Percentiles rank a stretch among this genome's conserved stretches.
These are phyloP conservation scores for Drosophila baimaii DNA, from an alignment of 1,140 invertebrate genomes.

Conservation along the genomic window DNA sequence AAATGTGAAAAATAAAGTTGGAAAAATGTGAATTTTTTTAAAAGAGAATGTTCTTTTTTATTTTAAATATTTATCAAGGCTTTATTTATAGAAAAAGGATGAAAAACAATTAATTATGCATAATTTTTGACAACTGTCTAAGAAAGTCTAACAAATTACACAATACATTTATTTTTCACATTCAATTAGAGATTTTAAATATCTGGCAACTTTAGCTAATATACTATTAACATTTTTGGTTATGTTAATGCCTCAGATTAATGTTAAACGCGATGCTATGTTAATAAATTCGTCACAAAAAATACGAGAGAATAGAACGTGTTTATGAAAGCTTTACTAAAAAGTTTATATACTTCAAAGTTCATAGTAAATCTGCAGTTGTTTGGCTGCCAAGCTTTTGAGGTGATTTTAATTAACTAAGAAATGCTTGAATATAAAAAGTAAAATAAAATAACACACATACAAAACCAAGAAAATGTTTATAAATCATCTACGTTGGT, in stretches of 20 bases:
- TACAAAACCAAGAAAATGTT: not conserved
- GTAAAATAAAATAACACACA: not conserved
- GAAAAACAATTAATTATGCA: no score
- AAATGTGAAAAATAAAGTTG: not conserved
- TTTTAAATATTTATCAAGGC: no score
- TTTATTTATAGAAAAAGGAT: not conserved
- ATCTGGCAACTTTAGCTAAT: not conserved
- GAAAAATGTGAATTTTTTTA: not conserved
- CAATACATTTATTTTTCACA: no score
- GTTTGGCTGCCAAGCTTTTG: not conserved
- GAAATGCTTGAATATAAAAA: not conserved
- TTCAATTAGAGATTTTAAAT: not conserved
- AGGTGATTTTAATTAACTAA: not conserved
- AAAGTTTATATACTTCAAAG: not conserved
- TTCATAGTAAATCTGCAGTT: not conserved
- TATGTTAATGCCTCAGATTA: not conserved
- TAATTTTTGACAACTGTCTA: no score
- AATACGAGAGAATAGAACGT: not conserved
- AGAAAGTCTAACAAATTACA: no score
- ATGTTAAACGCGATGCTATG: not conserved
- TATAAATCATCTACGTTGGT: constrained; percentile 2
- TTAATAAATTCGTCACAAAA: not conserved
- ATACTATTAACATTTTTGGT: no score
- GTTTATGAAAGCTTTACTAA: not conserved
- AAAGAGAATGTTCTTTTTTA: not conserved